Evolutionary conservation across 2,797 vertebrate genomes (phyloP), one percentile per base, ranked within the genome.

Genomic region (Liparis tanakae): DNA sequence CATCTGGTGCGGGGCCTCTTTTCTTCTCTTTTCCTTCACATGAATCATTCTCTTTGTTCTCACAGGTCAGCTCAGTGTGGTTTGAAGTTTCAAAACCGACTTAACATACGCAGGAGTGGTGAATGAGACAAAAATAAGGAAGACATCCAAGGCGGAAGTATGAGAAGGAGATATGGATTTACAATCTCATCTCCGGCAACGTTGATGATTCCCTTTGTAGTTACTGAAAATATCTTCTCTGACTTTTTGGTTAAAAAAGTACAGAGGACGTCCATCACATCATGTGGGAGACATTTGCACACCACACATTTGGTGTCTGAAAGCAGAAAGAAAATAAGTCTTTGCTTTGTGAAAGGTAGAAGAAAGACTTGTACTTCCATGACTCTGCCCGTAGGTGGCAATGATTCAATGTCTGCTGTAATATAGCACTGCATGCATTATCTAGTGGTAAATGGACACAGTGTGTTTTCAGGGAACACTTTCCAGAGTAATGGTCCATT

Each of bases 31-130:
- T 20, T 10, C 20, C 48, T 12, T 12, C 59, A 81, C 33, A 69
- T 87, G 55, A 85, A 80, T 71, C 68, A 80, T 85, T 84, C 81
- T 65, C 72, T 86, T 83, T 85, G 72, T 82, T 84, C 67, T 76
- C 7, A 50, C 65, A 34, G 56, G 39, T 71, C 56, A 59, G 64
- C n/a, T 51, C 1, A 14, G 34, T 30, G 33, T 60, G 22, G 37
- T 75, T 70, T 34, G 20, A 64, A 59, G 37, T 70, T 76, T 60
- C 12, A 53, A 30, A 18, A 55, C 43, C 22, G 69, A 48, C 10
- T 80, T 41, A 77, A 79, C 57, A 34, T 43, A 72, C 70, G 62
- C 60, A 59, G 13, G 46, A 0, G 43, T 3, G n/a, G 6, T 37
- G 58, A 67, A 79, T n/a, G 34, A 70, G 76, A 72, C 25, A 55